Evolutionary conservation across 2,113 vertebrate genomes (phyloP).

Genomic region (Pelecanus crispus): DNA sequence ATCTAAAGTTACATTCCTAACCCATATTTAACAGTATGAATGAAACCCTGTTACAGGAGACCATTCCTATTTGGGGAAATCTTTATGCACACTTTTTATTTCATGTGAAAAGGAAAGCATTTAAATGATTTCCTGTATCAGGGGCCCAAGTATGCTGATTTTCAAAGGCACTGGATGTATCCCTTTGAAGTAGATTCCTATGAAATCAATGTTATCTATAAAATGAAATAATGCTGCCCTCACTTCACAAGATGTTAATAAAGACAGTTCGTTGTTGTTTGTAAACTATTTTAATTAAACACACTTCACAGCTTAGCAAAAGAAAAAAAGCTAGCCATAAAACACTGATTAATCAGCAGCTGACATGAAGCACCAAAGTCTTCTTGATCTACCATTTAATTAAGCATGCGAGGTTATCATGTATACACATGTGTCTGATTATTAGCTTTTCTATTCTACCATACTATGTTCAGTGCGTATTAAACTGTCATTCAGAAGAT

Average conservation of each 20-base stretch:
- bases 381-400: background rate
- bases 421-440: background rate
- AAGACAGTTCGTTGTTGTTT: background rate
- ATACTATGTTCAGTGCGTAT: background rate
- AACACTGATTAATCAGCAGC: background rate
- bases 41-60: conserved; percentile 26
- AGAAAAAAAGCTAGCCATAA: background rate
- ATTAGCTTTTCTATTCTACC: background rate
- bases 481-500: background rate
- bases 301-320: background rate
- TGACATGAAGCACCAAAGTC: background rate
- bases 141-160: background rate
- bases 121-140: conserved; percentile 43
- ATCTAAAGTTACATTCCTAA: conserved; percentile 39
- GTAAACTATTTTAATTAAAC: background rate
- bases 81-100: conserved; percentile 31
- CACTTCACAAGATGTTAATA: background rate
- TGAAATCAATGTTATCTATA: background rate
- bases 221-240: background rate
- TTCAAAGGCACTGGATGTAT: background rate
- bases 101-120: conserved; percentile 30
- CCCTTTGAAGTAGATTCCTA: conserved; percentile 14
- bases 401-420: background rate
- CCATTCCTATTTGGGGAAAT: conserved; percentile 32
- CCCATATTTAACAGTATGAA: conserved; percentile 56